Conservation (phyloP, 2,113 vertebrate genomes). For the Panthera uncia region DNA sequence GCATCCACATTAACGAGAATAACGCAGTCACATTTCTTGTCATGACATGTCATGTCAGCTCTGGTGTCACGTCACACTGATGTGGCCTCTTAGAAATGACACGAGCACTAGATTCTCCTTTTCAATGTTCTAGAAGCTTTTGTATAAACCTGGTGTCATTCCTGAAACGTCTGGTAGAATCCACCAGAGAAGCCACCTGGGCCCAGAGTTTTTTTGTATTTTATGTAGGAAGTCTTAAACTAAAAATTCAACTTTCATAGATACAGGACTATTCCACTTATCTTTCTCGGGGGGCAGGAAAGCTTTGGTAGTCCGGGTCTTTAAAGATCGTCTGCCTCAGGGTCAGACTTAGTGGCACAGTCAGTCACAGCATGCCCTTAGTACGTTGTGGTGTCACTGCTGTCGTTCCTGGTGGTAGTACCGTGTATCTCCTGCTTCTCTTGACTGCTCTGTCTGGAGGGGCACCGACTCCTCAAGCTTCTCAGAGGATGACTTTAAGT, state of each 20-base stretch:
- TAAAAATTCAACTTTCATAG: neutral
- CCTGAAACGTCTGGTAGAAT: neutral
- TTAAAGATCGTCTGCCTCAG: neutral
- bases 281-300: no score
- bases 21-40: neutral
- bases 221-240: neutral
- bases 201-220: neutral
- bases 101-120: neutral
- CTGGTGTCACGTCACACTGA: neutral
- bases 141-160: neutral
- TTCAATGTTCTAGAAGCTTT: neutral
- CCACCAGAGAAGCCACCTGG: neutral
- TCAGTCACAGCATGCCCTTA: neutral
- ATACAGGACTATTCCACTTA: neutral
- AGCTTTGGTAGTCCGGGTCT: neutral
- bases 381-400: neutral
- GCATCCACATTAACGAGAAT: neutral
- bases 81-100: neutral
- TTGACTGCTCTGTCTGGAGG: neutral
- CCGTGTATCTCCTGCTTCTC: neutral
- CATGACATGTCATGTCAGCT: accelerated
- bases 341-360: neutral
- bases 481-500: neutral
- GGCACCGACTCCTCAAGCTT: neutral
- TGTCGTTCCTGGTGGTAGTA: neutral